Conservation (phyloP, 2,888 invertebrate species). For the Theodoxus fluviatilis region DNA sequence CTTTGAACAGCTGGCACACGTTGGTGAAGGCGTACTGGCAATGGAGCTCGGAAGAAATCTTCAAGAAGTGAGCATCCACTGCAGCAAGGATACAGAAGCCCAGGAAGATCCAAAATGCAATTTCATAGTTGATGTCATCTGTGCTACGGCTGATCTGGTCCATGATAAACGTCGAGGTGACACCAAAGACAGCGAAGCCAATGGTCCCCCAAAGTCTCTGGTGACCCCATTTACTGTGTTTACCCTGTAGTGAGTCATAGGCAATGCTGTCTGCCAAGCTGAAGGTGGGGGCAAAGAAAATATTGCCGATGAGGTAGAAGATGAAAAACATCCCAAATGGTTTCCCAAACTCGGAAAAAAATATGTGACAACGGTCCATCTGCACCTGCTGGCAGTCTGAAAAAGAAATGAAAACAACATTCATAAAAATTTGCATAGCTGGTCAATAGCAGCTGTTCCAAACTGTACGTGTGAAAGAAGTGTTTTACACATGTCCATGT, state of each 20-base stretch:
- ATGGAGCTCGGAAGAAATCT: conserved; percentile 42
- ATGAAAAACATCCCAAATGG: conserved; percentile 83
- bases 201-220: conserved; percentile 88
- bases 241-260: conserved; percentile 83
- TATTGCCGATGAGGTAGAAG: conserved; percentile 80
- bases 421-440: too few species aligned
- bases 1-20: too few species aligned
- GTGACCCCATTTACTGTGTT: conserved; percentile 80
- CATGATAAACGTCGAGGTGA: conserved; percentile 57
- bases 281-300: conserved; percentile 83
- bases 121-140: conserved; percentile 40
- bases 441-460: too few species aligned
- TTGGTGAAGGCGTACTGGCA: too few species aligned
- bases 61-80: conserved; percentile 70
- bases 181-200: conserved; percentile 74
- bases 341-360: conserved; percentile 34
- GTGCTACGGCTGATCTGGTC: conserved; percentile 35
- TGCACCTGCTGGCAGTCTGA: too few species aligned
- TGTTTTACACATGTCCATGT: too few species aligned
- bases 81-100: conserved; percentile 77
- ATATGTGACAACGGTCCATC: too few species aligned
- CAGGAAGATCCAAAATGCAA: conserved; percentile 64
- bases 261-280: conserved; percentile 89
- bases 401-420: too few species aligned
- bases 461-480: too few species aligned